These are phyloP conservation scores for Tetramorium bicarinatum DNA, from an alignment of 2,888 invertebrate species.

Conservation along the genomic window DNA sequence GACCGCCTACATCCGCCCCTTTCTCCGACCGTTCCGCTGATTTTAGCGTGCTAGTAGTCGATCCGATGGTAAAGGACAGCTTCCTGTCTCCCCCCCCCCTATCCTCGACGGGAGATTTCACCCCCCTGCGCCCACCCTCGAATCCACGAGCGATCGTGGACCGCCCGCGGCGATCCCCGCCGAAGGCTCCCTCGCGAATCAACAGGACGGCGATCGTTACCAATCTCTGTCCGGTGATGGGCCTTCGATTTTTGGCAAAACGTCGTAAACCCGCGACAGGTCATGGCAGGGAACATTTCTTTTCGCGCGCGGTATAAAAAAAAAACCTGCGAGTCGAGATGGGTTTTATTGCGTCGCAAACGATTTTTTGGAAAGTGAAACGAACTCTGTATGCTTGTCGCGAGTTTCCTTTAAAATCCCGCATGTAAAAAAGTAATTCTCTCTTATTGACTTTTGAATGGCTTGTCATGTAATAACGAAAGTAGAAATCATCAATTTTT, in stretches of 20 bases:
- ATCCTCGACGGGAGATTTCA: constrained; percentile 34
- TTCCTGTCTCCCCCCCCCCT: constrained; percentile 31
- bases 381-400: background rate
- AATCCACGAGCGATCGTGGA: constrained; percentile 65
- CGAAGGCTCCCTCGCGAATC: constrained; percentile 69
- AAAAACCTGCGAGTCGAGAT: background rate
- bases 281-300: constrained; percentile 12
- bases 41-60: constrained; percentile 81
- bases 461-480: background rate
- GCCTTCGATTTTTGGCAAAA: constrained; percentile 48
- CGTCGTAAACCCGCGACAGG: constrained; percentile 51
- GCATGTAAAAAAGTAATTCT: background rate
- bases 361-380: constrained; percentile 19
- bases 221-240: constrained; percentile 54
- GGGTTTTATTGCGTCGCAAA: constrained; percentile 21
- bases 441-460: background rate
- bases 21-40: constrained; percentile 76
- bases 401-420: background rate
- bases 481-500: background rate
- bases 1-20: constrained; percentile 81
- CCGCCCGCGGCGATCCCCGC: constrained; percentile 71
- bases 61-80: constrained; percentile 75
- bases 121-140: constrained; percentile 60
- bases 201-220: constrained; percentile 70
- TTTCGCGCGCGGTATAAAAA: constrained; percentile 2